A percentile compares a stretch with the other conserved stretches of the same genome.
These are phyloP conservation scores for Hucho hucho DNA, from an alignment of 2,113 vertebrate genomes.

Conservation along the genomic window DNA sequence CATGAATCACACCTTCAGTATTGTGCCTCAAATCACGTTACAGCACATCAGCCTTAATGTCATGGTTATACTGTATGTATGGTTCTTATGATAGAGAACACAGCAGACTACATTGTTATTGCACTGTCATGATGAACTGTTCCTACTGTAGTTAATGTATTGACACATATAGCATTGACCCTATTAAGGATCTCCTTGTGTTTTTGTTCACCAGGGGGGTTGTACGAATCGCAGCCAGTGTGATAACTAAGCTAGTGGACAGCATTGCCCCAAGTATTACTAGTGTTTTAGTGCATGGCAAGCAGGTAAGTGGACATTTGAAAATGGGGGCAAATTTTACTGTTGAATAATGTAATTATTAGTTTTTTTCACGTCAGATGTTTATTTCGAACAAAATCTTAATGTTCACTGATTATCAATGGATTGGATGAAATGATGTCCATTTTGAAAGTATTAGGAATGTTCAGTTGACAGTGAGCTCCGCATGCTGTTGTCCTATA, in stretches of 20 bases:
- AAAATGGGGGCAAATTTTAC: conserved; percentile 7
- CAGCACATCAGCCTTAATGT: neutral
- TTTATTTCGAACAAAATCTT: conserved; percentile 50
- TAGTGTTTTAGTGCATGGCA: conserved; percentile 99
- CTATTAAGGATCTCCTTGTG: conserved; percentile 80
- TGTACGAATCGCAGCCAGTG: conserved; percentile 95
- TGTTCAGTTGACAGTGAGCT: conserved; percentile 23
- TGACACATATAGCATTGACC: neutral
- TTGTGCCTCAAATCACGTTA: neutral
- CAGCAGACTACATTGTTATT: neutral
- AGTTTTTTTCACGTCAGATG: neutral
- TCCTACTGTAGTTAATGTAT: neutral
- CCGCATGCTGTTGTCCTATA: conserved; percentile 51
- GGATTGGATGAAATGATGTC: neutral
- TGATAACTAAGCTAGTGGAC: conserved; percentile 99
- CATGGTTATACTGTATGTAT: neutral
- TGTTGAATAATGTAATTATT: neutral
- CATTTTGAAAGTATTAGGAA: neutral
- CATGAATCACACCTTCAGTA: neutral
- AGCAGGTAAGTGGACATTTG: conserved; percentile 90
- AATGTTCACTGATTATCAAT: conserved; percentile 71
- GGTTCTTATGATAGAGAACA: neutral
- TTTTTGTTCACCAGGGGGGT: conserved; percentile 89
- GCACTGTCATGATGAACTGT: neutral
- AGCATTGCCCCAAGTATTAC: conserved; percentile 99